These are phyloP conservation scores for Rhincodon typus DNA, from an alignment of 2,797 vertebrate genomes.

Conservation along the genomic window DNA sequence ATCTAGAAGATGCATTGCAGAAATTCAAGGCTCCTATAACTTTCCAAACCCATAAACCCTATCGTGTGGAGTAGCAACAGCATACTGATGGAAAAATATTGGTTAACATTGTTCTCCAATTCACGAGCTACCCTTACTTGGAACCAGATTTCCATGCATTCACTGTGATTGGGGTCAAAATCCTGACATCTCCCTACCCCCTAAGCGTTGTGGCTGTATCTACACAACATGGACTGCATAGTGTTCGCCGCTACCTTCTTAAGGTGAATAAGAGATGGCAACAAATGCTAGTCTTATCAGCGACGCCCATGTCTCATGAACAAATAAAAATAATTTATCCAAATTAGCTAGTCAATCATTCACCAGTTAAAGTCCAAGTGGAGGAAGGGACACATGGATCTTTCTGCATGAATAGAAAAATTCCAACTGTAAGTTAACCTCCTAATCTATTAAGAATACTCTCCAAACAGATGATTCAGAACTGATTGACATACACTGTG, in stretches of 20 bases:
- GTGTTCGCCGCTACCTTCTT: too few relatives aligned
- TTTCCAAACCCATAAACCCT: not conserved
- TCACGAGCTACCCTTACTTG: too few relatives aligned
- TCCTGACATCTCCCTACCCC: too few relatives aligned
- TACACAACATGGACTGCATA: too few relatives aligned
- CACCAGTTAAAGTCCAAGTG: not conserved
- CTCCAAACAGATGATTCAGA: not conserved
- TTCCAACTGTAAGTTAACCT: not conserved
- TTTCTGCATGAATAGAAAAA: not conserved
- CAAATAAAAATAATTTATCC: not conserved
- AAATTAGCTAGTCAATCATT: not conserved
- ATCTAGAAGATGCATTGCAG: not conserved
- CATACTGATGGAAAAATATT: not conserved
- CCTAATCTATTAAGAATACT: not conserved
- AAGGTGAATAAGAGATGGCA: too few relatives aligned
- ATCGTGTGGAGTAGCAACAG: not conserved
- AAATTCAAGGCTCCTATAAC: too few relatives aligned
- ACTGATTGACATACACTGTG: not conserved
- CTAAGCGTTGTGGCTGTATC: too few relatives aligned
- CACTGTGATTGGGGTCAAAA: too few relatives aligned
- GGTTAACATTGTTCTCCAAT: not conserved
- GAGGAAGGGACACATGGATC: not conserved
- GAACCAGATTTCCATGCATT: too few relatives aligned
- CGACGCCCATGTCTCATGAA: not conserved
- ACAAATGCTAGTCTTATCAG: too few relatives aligned